Evolutionary conservation across 1,140 invertebrate species (phyloP), one percentile per base, ranked within the genome.

Genomic region (Sarcophaga peregrina): DNA sequence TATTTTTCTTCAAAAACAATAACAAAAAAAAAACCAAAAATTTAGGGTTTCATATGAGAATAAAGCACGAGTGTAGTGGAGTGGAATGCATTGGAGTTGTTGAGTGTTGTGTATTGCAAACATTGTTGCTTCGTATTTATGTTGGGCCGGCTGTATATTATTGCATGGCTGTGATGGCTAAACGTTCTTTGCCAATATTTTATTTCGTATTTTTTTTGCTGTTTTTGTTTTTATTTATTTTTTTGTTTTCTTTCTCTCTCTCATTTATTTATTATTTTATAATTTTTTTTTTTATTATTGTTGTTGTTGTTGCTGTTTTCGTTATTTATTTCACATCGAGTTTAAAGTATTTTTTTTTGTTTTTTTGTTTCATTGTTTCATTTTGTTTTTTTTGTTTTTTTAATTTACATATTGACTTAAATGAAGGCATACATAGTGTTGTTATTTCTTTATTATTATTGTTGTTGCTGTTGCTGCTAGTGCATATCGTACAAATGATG

Each of bases 361-460:
- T n/a, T 58, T 58, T 58, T 58, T 13, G 52, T 58, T 58, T 11
- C 52, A 58, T 58, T 58, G 11, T 25, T 68, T 68, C 58, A 68
- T 15, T 20, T 68, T 68, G 15, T 17, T 9, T 68, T 68, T 20
- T 20, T 8, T 10, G 20, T 68, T 10, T 17, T 9, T 68, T n/a
- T 20, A 68, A 68, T 68, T 68, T 68, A 68, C 62, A 68, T 68
- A 68, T 68, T 20, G 17, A 68, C 62, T 68, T 68, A 25, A 68
- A 58, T 58, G n/a, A 58, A 68, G 25, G n/a, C 62, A 68, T 20
- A n/a, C 62, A 68, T 20, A n/a, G 54, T 58, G 54, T 13, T 20
- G n/a, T n/a, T 15, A 9, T 9, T 68, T 10, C 17, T 68, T n/a
- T n/a, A 15, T 15, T n/a, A 13, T 58, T 15, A 7, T 1, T 58